Evolutionary conservation across 2,888 invertebrate species (phyloP).

Genomic region (Lampropteryx suffumata): DNA sequence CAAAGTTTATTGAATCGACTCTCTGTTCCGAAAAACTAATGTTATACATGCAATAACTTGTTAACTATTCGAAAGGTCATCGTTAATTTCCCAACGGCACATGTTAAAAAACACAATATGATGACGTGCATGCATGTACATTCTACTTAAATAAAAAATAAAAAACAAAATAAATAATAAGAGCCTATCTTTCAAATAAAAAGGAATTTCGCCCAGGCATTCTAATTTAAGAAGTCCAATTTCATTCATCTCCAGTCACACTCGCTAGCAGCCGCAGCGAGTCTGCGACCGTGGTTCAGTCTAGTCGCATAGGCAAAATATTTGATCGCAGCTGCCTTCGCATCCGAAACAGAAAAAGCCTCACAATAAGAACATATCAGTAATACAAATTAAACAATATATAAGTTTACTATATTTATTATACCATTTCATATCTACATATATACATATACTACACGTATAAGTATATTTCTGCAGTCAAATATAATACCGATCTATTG

Average conservation of each 20-base stretch:
- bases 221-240: constrained; percentile 51
- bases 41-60: neutral
- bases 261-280: constrained; percentile 64
- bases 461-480: too few species aligned
- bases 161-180: constrained; percentile 18
- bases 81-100: constrained; percentile 12
- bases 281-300: constrained; percentile 42
- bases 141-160: constrained; percentile 30
- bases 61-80: constrained; percentile 3
- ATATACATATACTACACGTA: too few species aligned
- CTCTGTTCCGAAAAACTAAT: constrained; percentile 3
- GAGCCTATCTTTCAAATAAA: constrained; percentile 1
- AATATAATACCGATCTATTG: constrained; percentile 3
- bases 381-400: constrained; percentile 1
- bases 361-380: constrained; percentile 5
- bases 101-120: constrained; percentile 19
- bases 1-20: constrained; percentile 12
- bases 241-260: constrained; percentile 67
- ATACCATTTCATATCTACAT: too few species aligned
- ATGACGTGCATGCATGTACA: constrained; percentile 27
- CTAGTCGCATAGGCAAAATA: constrained; percentile 25
- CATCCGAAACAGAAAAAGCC: constrained; percentile 24
- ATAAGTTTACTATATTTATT: too few species aligned
- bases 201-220: constrained; percentile 41
- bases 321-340: constrained; percentile 54